Percentiles rank a stretch among this genome's conserved stretches.
Evolutionary conservation across 2,888 invertebrate genomes (phyloP).

Genomic region (Dasysyrphus tricinctus): DNA sequence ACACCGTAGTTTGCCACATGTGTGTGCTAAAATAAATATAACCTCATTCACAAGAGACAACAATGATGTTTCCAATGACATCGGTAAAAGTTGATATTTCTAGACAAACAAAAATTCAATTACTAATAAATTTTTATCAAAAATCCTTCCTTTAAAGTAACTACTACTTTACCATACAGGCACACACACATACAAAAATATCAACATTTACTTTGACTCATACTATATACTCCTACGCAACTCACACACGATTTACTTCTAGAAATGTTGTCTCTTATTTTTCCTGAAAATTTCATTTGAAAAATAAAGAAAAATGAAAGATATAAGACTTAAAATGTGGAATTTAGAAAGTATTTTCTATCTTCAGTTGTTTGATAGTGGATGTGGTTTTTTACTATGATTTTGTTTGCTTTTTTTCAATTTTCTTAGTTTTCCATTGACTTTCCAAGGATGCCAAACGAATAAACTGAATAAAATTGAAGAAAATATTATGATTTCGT

Average conservation of each 20-base stretch:
- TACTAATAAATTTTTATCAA: slow-evolving; percentile 68
- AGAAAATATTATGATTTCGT: slow-evolving; percentile 71
- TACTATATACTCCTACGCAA: slow-evolving; percentile 1
- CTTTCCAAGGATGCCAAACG: slow-evolving; percentile 45
- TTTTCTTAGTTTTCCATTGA: slow-evolving; percentile 51
- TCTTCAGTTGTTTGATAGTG: slow-evolving; percentile 10
- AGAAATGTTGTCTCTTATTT: slow-evolving; percentile 37
- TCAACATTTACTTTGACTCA: slow-evolving; percentile 18
- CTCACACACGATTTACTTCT: slow-evolving; percentile 50
- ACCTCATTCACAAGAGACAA: slow-evolving; percentile 5
- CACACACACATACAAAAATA: slow-evolving; percentile 2
- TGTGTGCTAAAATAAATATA: slow-evolving; percentile 27
- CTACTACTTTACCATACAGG: too few species aligned
- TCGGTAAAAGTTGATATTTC: slow-evolving; percentile 35
- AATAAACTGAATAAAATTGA: slow-evolving; percentile 60
- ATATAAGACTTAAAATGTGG: neutral
- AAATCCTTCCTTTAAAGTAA: slow-evolving; percentile 49
- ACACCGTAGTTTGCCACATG: slow-evolving; percentile 28
- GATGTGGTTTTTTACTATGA: slow-evolving; percentile 43
- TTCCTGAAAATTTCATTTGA: slow-evolving; percentile 41
- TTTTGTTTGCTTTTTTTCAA: slow-evolving; percentile 43
- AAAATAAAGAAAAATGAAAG: slow-evolving; percentile 23
- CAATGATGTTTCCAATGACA: slow-evolving; percentile 45
- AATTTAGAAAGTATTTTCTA: slow-evolving; percentile 26
- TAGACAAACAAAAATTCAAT: slow-evolving; percentile 54